A percentile compares a stretch with the other conserved stretches of the same genome.
Conservation (phyloP, 2,797 vertebrate species). For the Schizopygopsis pylzovi region DNA sequence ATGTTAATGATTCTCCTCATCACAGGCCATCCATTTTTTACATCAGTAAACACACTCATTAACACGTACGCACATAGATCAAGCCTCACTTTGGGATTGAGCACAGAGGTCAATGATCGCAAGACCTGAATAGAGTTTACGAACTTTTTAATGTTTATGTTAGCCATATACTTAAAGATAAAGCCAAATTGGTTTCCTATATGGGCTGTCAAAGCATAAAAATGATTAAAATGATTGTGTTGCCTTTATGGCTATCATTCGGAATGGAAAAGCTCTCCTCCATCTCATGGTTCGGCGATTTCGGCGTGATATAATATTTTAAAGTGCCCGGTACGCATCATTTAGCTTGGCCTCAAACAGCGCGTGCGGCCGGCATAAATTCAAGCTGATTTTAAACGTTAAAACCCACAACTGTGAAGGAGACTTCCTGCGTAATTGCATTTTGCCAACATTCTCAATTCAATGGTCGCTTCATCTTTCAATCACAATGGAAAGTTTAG, state of each 20-base stretch:
- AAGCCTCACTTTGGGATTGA: background rate
- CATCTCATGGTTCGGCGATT: constrained; percentile 34
- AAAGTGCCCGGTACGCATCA: constrained; percentile 12
- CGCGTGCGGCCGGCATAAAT: constrained; percentile 23
- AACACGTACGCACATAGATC: constrained; percentile 9
- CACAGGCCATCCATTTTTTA: constrained; percentile 39
- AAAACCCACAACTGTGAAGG: constrained; percentile 50
- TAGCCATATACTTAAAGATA: constrained; percentile 30
- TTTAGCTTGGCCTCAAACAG: constrained; percentile 37
- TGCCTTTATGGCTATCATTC: constrained; percentile 46
- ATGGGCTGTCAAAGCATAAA: constrained; percentile 32
- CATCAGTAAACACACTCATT: constrained; percentile 50
- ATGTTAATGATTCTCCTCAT: constrained; percentile 53
- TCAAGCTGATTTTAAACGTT: constrained; percentile 10
- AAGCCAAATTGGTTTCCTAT: background rate
- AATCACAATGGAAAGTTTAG: constrained; percentile 2
- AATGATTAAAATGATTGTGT: constrained; percentile 33
- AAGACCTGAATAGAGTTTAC: background rate
- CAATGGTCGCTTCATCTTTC: constrained; percentile 23
- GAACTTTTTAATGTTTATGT: constrained; percentile 30
- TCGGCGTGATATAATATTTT: constrained; percentile 36
- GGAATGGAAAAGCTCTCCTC: constrained; percentile 16
- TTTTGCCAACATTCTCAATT: background rate
- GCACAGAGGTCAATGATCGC: constrained; percentile 28
- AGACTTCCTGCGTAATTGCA: constrained; percentile 40